phyloP scores from a whole-genome alignment of 2,797 vertebrate species.

The Brachyrhaphis roseni region DNA sequence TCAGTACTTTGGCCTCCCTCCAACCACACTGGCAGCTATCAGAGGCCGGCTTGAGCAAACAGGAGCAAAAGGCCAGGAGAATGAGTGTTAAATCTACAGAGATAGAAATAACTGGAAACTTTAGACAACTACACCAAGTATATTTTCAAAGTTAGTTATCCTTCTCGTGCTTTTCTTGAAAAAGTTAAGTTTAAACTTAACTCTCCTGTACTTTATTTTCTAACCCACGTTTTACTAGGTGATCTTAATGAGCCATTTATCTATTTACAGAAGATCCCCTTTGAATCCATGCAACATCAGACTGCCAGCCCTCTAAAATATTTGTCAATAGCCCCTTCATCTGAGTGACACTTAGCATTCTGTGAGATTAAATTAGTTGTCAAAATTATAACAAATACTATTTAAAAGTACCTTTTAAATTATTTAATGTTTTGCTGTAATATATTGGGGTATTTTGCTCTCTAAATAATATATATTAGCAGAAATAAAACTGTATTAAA shows the following conservation, averaged over 20 bases:
- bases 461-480: neutral
- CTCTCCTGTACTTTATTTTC: neutral
- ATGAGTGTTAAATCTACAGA: constrained; percentile 10
- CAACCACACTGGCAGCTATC: constrained; percentile 57
- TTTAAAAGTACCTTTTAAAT: neutral
- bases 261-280: constrained; percentile 28
- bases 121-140: neutral
- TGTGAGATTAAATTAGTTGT: neutral
- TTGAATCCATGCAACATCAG: neutral
- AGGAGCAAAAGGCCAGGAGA: constrained; percentile 42
- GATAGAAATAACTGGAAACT: constrained; percentile 16
- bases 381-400: neutral
- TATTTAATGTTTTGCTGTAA: neutral
- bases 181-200: neutral
- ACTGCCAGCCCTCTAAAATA: neutral
- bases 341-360: neutral
- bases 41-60: constrained; percentile 57
- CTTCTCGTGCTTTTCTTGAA: neutral
- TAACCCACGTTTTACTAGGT: constrained; percentile 12
- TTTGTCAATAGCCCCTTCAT: constrained; percentile 16
- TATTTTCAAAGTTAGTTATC: neutral
- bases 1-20: constrained; percentile 31
- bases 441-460: neutral
- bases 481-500: neutral
- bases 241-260: neutral